A percentile compares a stretch with the other conserved stretches of the same genome.
Conservation (phyloP, 2,113 vertebrate species). For the Gnathonemus echidnorhynchus region DNA sequence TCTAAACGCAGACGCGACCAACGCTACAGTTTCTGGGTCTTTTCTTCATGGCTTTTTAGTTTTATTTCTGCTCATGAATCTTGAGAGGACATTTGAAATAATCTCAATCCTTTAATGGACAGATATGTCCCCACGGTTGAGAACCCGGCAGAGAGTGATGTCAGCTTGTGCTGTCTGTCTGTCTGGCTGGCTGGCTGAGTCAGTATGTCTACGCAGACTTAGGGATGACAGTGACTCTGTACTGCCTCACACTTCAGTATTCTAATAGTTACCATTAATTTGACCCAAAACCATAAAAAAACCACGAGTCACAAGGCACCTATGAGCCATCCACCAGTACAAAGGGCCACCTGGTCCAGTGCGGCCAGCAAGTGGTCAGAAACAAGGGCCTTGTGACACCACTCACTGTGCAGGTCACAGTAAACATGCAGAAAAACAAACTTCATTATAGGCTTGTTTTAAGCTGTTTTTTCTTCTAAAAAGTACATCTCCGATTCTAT, state of each 20-base stretch:
- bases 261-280: neutral
- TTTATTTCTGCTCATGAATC: neutral
- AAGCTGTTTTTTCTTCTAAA: neutral
- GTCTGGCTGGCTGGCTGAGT: neutral
- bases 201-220: neutral
- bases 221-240: too few species aligned
- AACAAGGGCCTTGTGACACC: neutral
- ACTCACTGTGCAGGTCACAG: neutral
- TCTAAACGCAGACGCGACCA: neutral
- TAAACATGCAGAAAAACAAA: neutral
- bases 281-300: neutral
- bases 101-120: neutral
- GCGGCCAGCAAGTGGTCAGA: neutral
- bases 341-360: neutral
- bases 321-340: neutral
- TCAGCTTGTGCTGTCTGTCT: neutral
- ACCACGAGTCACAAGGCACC: neutral
- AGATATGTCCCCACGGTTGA: neutral
- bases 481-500: neutral
- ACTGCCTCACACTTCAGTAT: neutral
- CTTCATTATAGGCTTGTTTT: neutral
- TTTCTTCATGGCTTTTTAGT: conserved; percentile 40
- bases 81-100: neutral
- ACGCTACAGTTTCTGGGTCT: conserved; percentile 46
- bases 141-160: neutral